Percentiles rank a stretch among this genome's conserved stretches.
Conservation (phyloP, 2,113 vertebrate species). For the Lepisosteus osseus region DNA sequence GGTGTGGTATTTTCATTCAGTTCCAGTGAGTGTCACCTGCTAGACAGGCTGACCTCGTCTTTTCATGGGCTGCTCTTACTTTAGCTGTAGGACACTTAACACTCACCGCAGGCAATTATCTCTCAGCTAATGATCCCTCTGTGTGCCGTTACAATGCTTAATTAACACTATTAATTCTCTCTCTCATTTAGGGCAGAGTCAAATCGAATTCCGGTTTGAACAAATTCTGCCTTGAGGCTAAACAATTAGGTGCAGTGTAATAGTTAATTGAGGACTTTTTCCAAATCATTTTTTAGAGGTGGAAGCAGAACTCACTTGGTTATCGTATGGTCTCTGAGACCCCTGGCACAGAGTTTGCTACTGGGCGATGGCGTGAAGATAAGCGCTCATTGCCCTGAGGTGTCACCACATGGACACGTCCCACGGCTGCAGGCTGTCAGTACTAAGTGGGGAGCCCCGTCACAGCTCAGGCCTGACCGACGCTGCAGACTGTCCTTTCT, state of each 20-base stretch:
- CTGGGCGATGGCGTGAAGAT: too few relatives aligned
- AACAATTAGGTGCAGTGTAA: not conserved
- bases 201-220: not conserved
- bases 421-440: too few relatives aligned
- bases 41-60: not conserved
- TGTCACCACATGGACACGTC: too few relatives aligned
- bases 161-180: conserved; percentile 8
- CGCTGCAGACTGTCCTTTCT: too few relatives aligned
- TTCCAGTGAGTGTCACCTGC: not conserved
- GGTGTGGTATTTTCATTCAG: not conserved
- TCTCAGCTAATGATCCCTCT: not conserved
- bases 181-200: conserved; percentile 7
- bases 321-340: too few relatives aligned
- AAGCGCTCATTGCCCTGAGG: too few relatives aligned
- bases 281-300: too few relatives aligned
- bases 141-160: conserved; percentile 5
- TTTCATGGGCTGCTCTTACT: not conserved
- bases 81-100: conserved; percentile 1
- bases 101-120: conserved; percentile 11
- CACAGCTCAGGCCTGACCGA: too few relatives aligned
- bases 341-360: too few relatives aligned
- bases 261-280: not conserved
- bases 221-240: not conserved
- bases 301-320: too few relatives aligned
- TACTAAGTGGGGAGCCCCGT: too few relatives aligned